Conservation (phyloP, 2,797 vertebrate species). For the Schizopygopsis pylzovi region DNA sequence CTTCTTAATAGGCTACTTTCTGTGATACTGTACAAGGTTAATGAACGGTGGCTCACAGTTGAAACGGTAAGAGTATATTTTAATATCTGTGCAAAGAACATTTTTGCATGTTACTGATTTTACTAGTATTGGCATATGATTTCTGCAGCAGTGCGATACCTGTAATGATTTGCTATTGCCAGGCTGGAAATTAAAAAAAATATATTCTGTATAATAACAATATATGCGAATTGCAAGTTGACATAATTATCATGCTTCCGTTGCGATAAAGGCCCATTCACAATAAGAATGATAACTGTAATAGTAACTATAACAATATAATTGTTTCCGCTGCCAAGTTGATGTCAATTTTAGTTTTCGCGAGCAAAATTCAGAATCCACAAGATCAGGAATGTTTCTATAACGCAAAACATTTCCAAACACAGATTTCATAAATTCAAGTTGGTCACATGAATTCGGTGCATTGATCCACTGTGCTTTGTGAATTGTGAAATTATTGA, state of each 20-base stretch:
- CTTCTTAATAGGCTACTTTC: slow-evolving; percentile 16
- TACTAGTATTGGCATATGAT: slow-evolving; percentile 27
- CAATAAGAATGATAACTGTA: background rate
- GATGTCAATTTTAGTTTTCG: background rate
- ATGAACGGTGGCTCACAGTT: slow-evolving; percentile 18
- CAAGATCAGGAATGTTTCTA: too few relatives aligned
- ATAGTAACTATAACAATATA: background rate
- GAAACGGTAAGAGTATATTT: slow-evolving; percentile 23
- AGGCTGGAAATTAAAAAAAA: slow-evolving; percentile 23
- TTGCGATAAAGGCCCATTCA: slow-evolving; percentile 2
- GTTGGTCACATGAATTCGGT: background rate
- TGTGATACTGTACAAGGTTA: slow-evolving; percentile 31
- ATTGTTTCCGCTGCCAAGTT: background rate
- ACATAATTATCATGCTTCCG: slow-evolving; percentile 12
- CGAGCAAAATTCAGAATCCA: too few relatives aligned
- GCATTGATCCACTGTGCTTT: background rate
- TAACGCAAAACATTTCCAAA: background rate
- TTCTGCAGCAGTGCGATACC: slow-evolving; percentile 18
- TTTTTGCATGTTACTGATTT: slow-evolving; percentile 53
- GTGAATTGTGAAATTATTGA: background rate
- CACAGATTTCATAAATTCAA: background rate
- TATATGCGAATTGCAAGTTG: slow-evolving; percentile 22
- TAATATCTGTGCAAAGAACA: slow-evolving; percentile 22
- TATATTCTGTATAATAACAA: slow-evolving; percentile 4
- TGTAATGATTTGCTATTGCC: slow-evolving; percentile 28